A percentile compares a stretch with the other conserved stretches of the same genome.
These are phyloP conservation scores for Anastrepha obliqua DNA, from an alignment of 1,140 invertebrate species.

Conservation along the genomic window DNA sequence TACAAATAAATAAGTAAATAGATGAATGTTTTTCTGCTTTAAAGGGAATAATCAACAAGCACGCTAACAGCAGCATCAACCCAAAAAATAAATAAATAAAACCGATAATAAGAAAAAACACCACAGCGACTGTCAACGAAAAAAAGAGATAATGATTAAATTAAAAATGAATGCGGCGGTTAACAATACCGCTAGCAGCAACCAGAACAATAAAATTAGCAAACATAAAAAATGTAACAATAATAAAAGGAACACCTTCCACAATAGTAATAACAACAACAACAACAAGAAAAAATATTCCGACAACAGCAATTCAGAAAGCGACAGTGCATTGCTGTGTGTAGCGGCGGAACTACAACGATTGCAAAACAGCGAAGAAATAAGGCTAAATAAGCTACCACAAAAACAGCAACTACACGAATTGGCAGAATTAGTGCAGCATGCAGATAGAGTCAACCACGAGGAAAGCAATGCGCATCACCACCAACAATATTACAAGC, in stretches of 20 bases:
- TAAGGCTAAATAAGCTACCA: neutral
- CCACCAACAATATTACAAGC: neutral
- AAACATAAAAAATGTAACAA: slow-evolving; percentile 11
- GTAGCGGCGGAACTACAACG: slow-evolving; percentile 11
- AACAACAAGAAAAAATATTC: neutral
- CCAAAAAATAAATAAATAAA: slow-evolving; percentile 13
- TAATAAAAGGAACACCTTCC: neutral
- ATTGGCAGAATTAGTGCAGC: neutral
- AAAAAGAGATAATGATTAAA: slow-evolving; percentile 56
- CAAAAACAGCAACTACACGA: neutral
- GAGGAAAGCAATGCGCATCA: neutral
- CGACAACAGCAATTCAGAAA: neutral
- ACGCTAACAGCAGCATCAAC: neutral
- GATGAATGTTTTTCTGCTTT: neutral
- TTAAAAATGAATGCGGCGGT: slow-evolving; percentile 57
- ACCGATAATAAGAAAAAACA: neutral
- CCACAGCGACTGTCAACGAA: neutral
- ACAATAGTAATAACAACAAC: slow-evolving; percentile 25
- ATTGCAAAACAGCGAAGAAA: slow-evolving; percentile 42
- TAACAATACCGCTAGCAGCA: slow-evolving; percentile 44
- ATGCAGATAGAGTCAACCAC: neutral
- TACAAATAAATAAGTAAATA: slow-evolving; percentile 26
- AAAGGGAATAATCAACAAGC: slow-evolving; percentile 2
- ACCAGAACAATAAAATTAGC: neutral
- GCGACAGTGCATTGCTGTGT: neutral